A percentile compares a stretch with the other conserved stretches of the same genome.
Evolutionary conservation across 2,888 invertebrate species (phyloP).

Genomic region (Emmelina monodactyla): DNA sequence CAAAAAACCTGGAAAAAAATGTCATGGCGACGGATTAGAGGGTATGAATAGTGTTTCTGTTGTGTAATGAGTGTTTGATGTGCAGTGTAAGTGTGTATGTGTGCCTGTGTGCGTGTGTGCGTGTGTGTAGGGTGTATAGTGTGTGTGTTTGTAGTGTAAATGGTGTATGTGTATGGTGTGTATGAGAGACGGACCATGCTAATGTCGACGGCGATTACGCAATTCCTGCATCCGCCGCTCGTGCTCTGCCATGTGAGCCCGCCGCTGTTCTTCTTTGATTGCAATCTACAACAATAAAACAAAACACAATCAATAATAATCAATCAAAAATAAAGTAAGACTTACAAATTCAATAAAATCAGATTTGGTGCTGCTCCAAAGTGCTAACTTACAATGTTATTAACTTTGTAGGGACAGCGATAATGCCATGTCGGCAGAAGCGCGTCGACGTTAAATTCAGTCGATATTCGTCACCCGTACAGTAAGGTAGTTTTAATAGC

Average conservation of each 20-base stretch:
- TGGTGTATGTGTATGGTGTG: slow-evolving; percentile 15
- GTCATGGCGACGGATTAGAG: slow-evolving; percentile 31
- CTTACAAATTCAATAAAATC: too few relatives aligned
- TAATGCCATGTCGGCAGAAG: too few relatives aligned
- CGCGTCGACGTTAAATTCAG: too few relatives aligned
- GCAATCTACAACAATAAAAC: slow-evolving; percentile 72
- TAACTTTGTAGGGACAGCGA: too few relatives aligned
- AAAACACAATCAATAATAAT: slow-evolving; percentile 1
- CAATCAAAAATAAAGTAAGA: too few relatives aligned
- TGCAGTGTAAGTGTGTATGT: slow-evolving; percentile 14
- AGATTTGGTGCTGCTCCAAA: too few relatives aligned
- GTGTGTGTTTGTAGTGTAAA: slow-evolving; percentile 20
- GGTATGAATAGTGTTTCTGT: slow-evolving; percentile 20
- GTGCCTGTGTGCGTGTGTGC: slow-evolving; percentile 13
- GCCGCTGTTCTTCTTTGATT: slow-evolving; percentile 86
- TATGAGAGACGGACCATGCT: slow-evolving; percentile 56
- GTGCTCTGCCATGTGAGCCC: slow-evolving; percentile 87
- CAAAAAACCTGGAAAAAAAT: slow-evolving; percentile 40
- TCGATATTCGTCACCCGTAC: too few relatives aligned
- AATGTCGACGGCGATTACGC: slow-evolving; percentile 64
- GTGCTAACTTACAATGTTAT: too few relatives aligned
- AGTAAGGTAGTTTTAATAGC: too few relatives aligned
- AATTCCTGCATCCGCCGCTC: slow-evolving; percentile 80
- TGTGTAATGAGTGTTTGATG: slow-evolving; percentile 6
- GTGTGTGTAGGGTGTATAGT: slow-evolving; percentile 15